Conservation (phyloP, 1,140 invertebrate species). For the Plutomurus gul region DNA sequence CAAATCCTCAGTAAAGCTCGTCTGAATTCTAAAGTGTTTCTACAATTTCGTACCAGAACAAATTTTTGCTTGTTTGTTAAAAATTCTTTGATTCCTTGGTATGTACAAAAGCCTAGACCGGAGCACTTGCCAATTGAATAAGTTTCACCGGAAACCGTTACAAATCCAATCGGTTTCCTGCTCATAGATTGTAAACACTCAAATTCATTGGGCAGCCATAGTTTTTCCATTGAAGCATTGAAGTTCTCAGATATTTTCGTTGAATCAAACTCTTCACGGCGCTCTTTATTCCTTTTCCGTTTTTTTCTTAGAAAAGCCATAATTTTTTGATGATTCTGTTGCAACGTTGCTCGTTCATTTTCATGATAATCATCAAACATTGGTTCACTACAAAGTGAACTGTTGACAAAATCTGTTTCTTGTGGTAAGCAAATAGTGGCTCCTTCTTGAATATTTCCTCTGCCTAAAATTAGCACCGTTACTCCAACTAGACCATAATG, state of each 20-base stretch:
- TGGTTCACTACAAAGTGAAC: constrained; percentile 61
- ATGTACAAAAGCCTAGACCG: constrained; percentile 34
- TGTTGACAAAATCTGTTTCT: constrained; percentile 60
- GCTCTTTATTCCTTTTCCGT: constrained; percentile 58
- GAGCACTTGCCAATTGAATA: constrained; percentile 38
- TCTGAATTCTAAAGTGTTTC: neutral
- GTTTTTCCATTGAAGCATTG: constrained; percentile 65
- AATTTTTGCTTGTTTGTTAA: neutral
- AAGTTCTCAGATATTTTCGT: neutral
- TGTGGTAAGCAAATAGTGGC: constrained; percentile 70
- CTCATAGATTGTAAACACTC: neutral
- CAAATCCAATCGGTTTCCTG: constrained; percentile 40
- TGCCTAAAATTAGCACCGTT: constrained; percentile 43
- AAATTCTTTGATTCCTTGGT: neutral
- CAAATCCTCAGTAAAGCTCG: neutral
- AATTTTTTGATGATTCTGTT: constrained; percentile 63
- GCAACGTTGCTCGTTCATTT: constrained; percentile 62
- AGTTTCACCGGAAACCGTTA: neutral
- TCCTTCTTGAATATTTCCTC: constrained; percentile 58
- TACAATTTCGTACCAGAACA: constrained; percentile 4
- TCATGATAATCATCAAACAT: constrained; percentile 55
- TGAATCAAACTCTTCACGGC: constrained; percentile 2
- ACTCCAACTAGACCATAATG: constrained; percentile 50
- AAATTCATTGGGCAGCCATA: constrained; percentile 68
- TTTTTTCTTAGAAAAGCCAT: constrained; percentile 66